These are phyloP conservation scores for Metopia argyrocephala DNA, from an alignment of 2,888 invertebrate species.

Conservation along the genomic window DNA sequence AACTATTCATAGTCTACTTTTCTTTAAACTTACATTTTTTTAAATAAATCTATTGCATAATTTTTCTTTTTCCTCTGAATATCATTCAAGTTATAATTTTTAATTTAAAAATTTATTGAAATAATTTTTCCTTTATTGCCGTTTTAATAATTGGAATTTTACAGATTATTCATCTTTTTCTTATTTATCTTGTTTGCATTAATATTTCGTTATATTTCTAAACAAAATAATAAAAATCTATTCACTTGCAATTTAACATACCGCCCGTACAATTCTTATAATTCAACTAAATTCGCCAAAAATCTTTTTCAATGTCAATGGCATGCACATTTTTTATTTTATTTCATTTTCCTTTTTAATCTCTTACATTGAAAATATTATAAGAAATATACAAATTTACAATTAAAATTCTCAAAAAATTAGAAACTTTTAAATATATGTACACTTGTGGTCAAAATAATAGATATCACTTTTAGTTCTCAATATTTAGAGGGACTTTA, in stretches of 20 bases:
- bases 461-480: too few species aligned
- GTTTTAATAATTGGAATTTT: background rate
- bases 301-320: constrained; percentile 67
- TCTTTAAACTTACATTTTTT: background rate
- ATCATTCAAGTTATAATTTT: constrained; percentile 2
- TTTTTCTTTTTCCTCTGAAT: background rate
- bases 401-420: background rate
- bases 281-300: constrained; percentile 63
- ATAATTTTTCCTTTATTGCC: constrained; percentile 4
- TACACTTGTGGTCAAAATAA: too few species aligned
- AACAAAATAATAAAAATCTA: constrained; percentile 25
- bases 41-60: background rate
- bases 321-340: constrained; percentile 38
- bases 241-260: constrained; percentile 45
- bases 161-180: constrained; percentile 4
- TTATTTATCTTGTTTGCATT: constrained; percentile 10
- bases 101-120: background rate
- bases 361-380: constrained; percentile 44
- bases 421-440: background rate
- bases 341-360: constrained; percentile 20
- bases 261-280: constrained; percentile 59
- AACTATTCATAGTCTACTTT: too few species aligned
- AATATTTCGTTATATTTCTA: constrained; percentile 41
- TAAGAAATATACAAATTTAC: constrained; percentile 13
- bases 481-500: too few species aligned